Conservation (phyloP, 2,113 vertebrate genomes). For the Ailurus styani region DNA sequence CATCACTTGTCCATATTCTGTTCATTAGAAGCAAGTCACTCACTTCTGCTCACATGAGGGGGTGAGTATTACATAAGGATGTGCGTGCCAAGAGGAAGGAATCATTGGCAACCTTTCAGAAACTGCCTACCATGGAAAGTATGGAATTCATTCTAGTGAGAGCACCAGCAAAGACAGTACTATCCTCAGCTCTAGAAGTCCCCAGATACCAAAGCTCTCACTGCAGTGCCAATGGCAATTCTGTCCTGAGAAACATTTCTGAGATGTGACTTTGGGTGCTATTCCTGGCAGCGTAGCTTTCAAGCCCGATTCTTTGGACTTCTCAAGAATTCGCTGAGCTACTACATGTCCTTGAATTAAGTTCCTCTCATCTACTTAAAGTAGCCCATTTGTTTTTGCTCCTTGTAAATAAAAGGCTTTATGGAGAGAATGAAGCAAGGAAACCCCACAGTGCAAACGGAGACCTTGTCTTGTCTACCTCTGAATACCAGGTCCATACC, state of each 20-base stretch:
- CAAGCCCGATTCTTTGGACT: background rate
- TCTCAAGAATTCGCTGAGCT: background rate
- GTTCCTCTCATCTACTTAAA: background rate
- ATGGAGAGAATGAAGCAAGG: background rate
- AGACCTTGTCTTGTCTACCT: background rate
- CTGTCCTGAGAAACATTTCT: background rate
- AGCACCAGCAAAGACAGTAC: background rate
- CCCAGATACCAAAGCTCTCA: background rate
- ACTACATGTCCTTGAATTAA: background rate
- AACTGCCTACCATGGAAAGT: background rate
- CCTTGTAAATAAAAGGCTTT: background rate
- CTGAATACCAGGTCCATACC: fast-evolving
- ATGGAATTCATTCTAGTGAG: background rate
- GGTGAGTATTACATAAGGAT: background rate
- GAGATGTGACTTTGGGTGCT: background rate
- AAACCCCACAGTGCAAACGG: background rate
- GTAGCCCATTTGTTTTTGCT: background rate
- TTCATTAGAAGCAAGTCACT: background rate
- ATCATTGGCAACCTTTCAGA: background rate
- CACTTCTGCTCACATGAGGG: background rate
- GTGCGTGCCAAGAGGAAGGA: background rate
- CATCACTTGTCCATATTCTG: background rate
- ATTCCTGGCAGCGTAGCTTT: background rate
- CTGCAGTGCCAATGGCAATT: background rate
- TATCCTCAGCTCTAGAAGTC: background rate